These are phyloP conservation scores for Chloebia gouldiae DNA, from an alignment of 2,113 vertebrate genomes.

Conservation along the genomic window DNA sequence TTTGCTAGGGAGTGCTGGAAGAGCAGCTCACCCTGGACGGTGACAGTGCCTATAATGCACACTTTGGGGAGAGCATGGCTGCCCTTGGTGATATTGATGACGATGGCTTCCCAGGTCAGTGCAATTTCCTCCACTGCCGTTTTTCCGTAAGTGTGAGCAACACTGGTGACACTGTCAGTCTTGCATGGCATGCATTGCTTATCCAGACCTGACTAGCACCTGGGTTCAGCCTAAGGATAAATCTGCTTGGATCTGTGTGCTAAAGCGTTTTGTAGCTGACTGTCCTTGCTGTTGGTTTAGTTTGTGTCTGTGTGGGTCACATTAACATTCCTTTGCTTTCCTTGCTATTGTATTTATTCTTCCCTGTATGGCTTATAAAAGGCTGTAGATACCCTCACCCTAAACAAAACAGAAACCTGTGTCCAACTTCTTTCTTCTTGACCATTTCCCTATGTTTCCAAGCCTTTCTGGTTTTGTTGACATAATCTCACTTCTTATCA, in stretches of 20 bases:
- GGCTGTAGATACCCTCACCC: neutral
- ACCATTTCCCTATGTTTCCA: neutral
- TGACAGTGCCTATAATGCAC: slow-evolving; percentile 87
- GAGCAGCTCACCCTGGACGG: slow-evolving; percentile 81
- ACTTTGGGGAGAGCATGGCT: slow-evolving; percentile 92
- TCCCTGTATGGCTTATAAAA: neutral
- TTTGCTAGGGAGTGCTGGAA: slow-evolving; percentile 89
- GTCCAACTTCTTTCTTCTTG: neutral
- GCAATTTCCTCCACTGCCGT: neutral
- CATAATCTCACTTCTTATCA: neutral
- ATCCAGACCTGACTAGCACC: neutral
- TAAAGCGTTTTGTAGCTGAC: neutral
- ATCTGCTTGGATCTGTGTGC: neutral
- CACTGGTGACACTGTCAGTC: neutral
- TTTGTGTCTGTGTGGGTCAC: neutral
- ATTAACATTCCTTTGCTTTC: neutral
- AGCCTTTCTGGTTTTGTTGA: neutral
- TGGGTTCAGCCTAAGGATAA: neutral
- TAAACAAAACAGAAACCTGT: neutral
- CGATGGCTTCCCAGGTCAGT: slow-evolving; percentile 91
- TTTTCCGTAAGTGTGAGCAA: neutral
- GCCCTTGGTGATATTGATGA: slow-evolving; percentile 90
- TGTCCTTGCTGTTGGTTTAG: neutral
- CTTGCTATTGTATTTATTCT: neutral
- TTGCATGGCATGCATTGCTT: neutral